A percentile compares a stretch with the other conserved stretches of the same genome.
Evolutionary conservation across 2,888 invertebrate species (phyloP).

Genomic region (Drosophila nr. medialis): DNA sequence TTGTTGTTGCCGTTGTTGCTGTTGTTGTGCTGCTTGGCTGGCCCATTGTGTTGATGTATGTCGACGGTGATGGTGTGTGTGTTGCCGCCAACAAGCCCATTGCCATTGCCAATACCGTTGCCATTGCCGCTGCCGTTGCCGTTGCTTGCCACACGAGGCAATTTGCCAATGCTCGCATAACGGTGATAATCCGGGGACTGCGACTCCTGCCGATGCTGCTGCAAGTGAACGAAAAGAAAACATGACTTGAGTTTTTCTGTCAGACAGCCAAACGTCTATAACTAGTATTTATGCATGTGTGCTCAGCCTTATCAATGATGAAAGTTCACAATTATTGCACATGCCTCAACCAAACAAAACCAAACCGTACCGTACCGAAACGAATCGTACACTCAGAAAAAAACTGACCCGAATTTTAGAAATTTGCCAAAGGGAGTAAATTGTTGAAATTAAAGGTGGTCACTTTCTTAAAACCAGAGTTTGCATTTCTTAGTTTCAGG

Average conservation of each 20-base stretch:
- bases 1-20: conserved; percentile 38
- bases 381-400: not conserved
- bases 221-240: conserved; percentile 43
- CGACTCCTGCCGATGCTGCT: conserved; percentile 84
- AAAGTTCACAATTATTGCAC: conserved; percentile 64
- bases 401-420: not conserved
- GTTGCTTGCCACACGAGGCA: conserved; percentile 74
- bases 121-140: conserved; percentile 44
- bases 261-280: conserved; percentile 20
- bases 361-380: conserved; percentile 4
- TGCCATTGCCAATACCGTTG: conserved; percentile 54
- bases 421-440: not conserved
- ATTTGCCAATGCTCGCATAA: conserved; percentile 82
- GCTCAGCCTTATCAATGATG: conserved; percentile 77
- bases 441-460: not conserved
- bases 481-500: no score
- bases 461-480: no score
- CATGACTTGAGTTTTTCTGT: conserved; percentile 23
- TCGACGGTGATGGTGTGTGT: conserved; percentile 70
- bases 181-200: conserved; percentile 84
- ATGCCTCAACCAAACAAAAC: conserved; percentile 38
- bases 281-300: conserved; percentile 29
- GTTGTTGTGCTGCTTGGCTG: conserved; percentile 54
- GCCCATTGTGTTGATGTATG: conserved; percentile 61
- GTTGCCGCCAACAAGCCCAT: conserved; percentile 54